Evolutionary conservation across 1,140 invertebrate species (phyloP).

Genomic region (Hylaeus anthracinus): DNA sequence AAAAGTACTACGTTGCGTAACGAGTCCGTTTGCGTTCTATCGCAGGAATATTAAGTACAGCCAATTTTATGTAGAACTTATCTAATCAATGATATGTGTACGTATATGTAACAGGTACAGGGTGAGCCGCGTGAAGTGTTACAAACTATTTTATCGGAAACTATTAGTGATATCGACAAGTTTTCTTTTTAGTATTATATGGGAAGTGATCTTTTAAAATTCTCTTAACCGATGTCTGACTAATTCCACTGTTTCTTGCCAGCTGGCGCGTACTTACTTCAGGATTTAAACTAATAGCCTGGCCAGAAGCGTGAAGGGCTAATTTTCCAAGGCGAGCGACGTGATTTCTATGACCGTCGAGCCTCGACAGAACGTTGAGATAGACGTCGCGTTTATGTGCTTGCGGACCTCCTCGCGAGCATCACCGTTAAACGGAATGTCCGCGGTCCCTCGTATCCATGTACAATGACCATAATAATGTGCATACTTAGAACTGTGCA

Average conservation of each 20-base stretch:
- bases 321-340: background rate
- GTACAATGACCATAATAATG: slow-evolving; percentile 12
- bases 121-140: too few species aligned
- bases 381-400: slow-evolving; percentile 42
- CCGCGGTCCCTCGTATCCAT: slow-evolving; percentile 22
- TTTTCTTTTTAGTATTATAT: too few species aligned
- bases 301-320: background rate
- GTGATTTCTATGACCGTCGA: slow-evolving; percentile 17
- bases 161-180: too few species aligned
- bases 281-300: background rate
- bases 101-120: too few species aligned
- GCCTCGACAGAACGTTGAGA: slow-evolving; percentile 33
- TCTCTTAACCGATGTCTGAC: background rate
- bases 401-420: slow-evolving; percentile 50
- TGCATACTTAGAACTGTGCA: background rate
- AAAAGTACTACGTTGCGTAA: too few species aligned
- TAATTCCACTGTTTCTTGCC: too few species aligned
- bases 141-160: too few species aligned
- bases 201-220: background rate
- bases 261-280: background rate
- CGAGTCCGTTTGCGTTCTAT: too few species aligned
- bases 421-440: slow-evolving; percentile 66
- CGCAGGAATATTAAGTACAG: too few species aligned
- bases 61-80: too few species aligned
- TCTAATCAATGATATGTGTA: too few species aligned